Conservation (phyloP, 2,888 invertebrate genomes). For the Pseudeuparius sepicola region DNA sequence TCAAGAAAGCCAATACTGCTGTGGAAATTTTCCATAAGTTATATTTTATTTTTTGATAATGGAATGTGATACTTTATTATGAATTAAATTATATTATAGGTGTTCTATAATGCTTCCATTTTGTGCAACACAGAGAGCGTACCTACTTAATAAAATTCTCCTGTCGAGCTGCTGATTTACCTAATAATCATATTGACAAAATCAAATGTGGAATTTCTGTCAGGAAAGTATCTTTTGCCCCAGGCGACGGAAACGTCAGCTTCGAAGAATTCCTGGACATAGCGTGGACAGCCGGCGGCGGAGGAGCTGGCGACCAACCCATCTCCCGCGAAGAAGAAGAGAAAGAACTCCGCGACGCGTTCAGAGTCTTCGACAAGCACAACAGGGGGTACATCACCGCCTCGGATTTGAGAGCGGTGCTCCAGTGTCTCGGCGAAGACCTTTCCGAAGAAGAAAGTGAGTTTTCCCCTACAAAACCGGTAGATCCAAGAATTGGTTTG, state of each 20-base stretch:
- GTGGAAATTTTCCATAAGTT: no score
- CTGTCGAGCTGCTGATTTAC: no score
- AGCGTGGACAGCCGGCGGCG: slow-evolving; percentile 38
- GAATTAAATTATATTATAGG: no score
- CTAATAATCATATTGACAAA: no score
- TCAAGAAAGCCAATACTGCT: no score
- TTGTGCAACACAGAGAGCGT: no score
- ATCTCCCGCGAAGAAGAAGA: slow-evolving; percentile 76
- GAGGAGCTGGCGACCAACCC: slow-evolving; percentile 33
- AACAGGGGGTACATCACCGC: slow-evolving; percentile 88
- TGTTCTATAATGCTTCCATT: no score
- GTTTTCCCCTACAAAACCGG: slow-evolving; percentile 32
- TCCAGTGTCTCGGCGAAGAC: slow-evolving; percentile 83
- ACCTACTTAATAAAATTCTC: no score
- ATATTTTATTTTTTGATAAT: no score
- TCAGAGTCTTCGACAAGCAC: slow-evolving; percentile 83
- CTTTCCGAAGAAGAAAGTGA: slow-evolving; percentile 83
- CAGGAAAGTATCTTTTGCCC: no score
- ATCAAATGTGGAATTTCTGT: no score
- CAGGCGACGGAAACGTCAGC: slow-evolving; percentile 79
- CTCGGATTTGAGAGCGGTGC: slow-evolving; percentile 74
- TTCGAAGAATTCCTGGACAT: slow-evolving; percentile 85
- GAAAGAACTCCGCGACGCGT: slow-evolving; percentile 73
- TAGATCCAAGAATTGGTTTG: not conserved
- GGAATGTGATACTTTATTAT: no score